phyloP scores from a whole-genome alignment of 2,888 invertebrate species.

The Plebejus anna region DNA sequence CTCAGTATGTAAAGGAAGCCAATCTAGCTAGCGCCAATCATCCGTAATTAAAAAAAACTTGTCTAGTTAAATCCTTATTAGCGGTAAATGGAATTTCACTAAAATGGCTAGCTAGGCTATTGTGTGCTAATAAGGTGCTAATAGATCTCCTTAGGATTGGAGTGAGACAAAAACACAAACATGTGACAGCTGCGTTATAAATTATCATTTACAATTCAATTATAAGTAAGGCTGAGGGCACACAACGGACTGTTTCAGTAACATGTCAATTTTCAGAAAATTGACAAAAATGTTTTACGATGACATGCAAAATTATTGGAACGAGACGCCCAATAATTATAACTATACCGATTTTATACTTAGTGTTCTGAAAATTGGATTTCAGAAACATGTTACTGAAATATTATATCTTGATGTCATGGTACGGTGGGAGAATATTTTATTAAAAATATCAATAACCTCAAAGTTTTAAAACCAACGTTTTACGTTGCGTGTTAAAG shows the following conservation, averaged over 20 bases:
- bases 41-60: neutral
- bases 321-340: neutral
- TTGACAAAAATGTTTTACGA: too few species aligned
- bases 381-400: neutral
- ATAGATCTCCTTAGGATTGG: neutral
- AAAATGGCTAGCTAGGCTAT: conserved; percentile 7
- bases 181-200: conserved; percentile 49
- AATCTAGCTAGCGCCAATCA: neutral
- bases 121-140: neutral
- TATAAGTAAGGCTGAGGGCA: conserved; percentile 39
- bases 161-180: conserved; percentile 45
- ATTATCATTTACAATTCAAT: conserved; percentile 55
- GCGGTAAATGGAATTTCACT: conserved; percentile 29
- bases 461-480: neutral
- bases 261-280: neutral
- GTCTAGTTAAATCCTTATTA: conserved; percentile 1
- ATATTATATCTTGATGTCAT: neutral
- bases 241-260: conserved; percentile 10
- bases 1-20: too few species aligned
- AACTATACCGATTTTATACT: neutral
- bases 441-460: conserved; percentile 2
- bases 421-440: neutral
- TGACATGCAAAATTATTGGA: neutral
- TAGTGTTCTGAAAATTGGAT: neutral
- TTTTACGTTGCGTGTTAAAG: neutral